phyloP scores from a whole-genome alignment of 2,113 vertebrate genomes.

The Onychostruthus taczanowskii region DNA sequence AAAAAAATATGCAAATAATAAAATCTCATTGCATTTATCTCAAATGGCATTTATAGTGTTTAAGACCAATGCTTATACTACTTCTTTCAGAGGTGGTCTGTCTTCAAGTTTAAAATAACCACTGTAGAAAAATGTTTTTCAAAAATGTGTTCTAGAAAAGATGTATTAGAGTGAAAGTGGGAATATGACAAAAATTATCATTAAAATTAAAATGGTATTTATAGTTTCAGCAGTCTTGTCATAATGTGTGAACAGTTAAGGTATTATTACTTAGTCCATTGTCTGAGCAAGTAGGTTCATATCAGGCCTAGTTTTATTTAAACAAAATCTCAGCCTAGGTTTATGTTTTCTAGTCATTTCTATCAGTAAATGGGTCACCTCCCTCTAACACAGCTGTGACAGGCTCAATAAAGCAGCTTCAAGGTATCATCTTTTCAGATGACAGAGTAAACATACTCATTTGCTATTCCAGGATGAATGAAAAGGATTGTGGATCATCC shows the following conservation, averaged over 20 bases:
- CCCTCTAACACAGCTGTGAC: slow-evolving; percentile 37
- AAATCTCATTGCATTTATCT: not conserved
- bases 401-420: slow-evolving; percentile 42
- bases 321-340: slow-evolving; percentile 10
- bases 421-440: slow-evolving; percentile 50
- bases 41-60: not conserved
- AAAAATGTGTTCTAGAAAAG: not conserved
- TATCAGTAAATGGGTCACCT: slow-evolving; percentile 32
- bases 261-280: not conserved
- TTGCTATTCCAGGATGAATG: slow-evolving; percentile 60
- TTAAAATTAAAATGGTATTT: not conserved
- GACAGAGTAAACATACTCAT: slow-evolving; percentile 57
- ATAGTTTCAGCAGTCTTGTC: not conserved
- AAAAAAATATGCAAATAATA: not conserved
- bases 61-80: not conserved
- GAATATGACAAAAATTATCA: not conserved
- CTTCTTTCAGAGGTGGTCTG: not conserved
- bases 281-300: not conserved
- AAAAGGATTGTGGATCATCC: slow-evolving; percentile 40
- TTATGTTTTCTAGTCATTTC: slow-evolving; percentile 22
- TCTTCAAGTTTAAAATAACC: not conserved
- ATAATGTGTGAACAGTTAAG: not conserved
- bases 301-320: not conserved
- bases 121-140: not conserved
- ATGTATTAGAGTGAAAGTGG: not conserved